Evolutionary conservation across 2,888 invertebrate species (phyloP).

Genomic region (Cephus runcator): DNA sequence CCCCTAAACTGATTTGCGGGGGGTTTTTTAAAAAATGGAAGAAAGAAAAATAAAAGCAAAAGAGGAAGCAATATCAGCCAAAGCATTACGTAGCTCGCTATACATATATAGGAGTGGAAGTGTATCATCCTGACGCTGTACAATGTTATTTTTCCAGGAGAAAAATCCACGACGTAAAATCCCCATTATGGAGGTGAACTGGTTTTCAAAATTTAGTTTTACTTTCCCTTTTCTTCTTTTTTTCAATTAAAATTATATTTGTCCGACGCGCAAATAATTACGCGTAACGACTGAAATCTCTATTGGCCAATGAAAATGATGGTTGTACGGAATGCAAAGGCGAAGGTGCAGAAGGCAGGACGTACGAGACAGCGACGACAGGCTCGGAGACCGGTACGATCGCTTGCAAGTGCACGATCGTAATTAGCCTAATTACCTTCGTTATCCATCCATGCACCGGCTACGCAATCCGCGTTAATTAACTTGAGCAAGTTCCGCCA

Average conservation of each 20-base stretch:
- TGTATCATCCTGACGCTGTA: background rate
- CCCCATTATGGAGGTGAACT: background rate
- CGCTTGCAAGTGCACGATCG: slow-evolving; percentile 1
- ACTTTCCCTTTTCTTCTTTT: background rate
- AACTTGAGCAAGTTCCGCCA: slow-evolving; percentile 31
- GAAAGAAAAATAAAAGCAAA: background rate
- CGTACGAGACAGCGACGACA: background rate
- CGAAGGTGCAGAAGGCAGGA: background rate
- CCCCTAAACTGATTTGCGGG: background rate
- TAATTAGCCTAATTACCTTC: slow-evolving; percentile 25
- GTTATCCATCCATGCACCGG: slow-evolving; percentile 3
- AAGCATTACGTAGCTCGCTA: background rate
- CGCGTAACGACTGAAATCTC: background rate
- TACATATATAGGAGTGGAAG: too few species aligned
- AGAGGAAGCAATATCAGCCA: background rate
- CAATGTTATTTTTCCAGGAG: background rate
- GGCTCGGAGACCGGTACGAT: background rate
- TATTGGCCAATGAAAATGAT: background rate
- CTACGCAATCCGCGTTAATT: slow-evolving; percentile 27
- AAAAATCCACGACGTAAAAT: background rate
- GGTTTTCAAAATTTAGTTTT: background rate
- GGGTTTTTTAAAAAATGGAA: background rate
- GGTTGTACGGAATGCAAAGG: background rate
- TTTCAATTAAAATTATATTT: background rate
- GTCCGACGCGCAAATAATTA: background rate